These are phyloP conservation scores for Hedya salicella DNA, from an alignment of 2,888 invertebrate species.

Conservation along the genomic window DNA sequence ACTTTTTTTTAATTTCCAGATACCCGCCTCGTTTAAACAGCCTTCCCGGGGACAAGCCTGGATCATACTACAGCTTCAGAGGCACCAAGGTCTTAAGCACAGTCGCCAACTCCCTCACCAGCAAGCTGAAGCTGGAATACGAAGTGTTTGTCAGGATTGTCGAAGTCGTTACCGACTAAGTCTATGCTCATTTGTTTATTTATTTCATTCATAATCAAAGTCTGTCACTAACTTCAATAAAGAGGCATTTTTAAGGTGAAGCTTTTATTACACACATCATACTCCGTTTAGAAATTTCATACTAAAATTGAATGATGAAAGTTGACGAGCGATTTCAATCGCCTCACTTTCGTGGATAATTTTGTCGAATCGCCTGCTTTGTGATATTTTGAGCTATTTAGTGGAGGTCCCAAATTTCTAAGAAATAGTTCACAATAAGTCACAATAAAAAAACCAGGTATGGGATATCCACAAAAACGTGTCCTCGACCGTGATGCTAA, in stretches of 20 bases:
- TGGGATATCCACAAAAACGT: too few relatives aligned
- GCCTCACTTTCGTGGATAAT: too few relatives aligned
- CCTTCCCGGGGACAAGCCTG: constrained; percentile 66
- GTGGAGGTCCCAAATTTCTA: too few relatives aligned
- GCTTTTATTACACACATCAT: neutral
- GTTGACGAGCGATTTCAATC: too few relatives aligned
- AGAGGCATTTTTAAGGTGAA: constrained; percentile 14
- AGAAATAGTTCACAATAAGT: too few relatives aligned
- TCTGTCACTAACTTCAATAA: constrained; percentile 16
- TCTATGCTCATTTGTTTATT: constrained; percentile 14
- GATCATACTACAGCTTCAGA: constrained; percentile 73
- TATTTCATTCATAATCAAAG: constrained; percentile 17
- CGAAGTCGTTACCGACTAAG: constrained; percentile 56
- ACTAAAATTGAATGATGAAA: too few relatives aligned
- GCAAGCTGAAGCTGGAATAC: constrained; percentile 73
- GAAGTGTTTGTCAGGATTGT: constrained; percentile 76
- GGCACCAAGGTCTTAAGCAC: constrained; percentile 68
- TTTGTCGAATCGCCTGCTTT: too few relatives aligned
- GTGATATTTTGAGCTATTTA: too few relatives aligned
- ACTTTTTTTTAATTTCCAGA: constrained; percentile 56
- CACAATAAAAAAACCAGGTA: too few relatives aligned
- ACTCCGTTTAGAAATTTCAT: too few relatives aligned
- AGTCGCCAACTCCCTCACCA: constrained; percentile 60
- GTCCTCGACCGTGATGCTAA: too few relatives aligned
- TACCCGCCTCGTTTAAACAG: constrained; percentile 66